Conservation (phyloP, 2,888 invertebrate genomes). For the Mythimna loreyi region DNA sequence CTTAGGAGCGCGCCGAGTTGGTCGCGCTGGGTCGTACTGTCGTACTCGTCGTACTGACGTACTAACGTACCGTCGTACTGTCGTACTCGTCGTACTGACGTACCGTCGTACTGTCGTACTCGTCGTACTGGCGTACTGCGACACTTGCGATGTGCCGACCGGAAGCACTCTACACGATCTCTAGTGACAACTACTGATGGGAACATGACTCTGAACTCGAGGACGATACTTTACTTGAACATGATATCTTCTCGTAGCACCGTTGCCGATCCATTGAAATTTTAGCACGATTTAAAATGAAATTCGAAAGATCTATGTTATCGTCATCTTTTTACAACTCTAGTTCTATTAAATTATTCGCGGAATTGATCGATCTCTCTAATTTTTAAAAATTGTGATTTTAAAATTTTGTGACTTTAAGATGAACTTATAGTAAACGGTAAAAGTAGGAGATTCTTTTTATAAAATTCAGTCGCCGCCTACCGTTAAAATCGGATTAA, state of each 20-base stretch:
- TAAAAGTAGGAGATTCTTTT: constrained; percentile 85
- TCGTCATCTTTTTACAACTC: constrained; percentile 79
- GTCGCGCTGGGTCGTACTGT: constrained; percentile 76
- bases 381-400: constrained; percentile 74
- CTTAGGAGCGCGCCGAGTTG: constrained; percentile 79
- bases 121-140: constrained; percentile 20
- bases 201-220: constrained; percentile 75
- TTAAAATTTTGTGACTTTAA: constrained; percentile 80
- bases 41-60: not conserved
- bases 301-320: constrained; percentile 82
- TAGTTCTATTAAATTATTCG: constrained; percentile 81
- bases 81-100: not conserved
- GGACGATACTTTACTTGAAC: constrained; percentile 71
- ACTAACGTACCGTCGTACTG: no score
- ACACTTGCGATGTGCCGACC: constrained; percentile 60
- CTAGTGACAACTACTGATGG: constrained; percentile 82
- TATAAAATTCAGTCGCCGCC: constrained; percentile 90
- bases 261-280: constrained; percentile 82
- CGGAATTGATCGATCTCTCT: constrained; percentile 77
- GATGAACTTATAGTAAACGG: constrained; percentile 83
- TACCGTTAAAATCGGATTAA: constrained; percentile 86
- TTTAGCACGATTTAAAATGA: constrained; percentile 80
- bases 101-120: constrained; percentile 16
- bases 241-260: constrained; percentile 84
- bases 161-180: constrained; percentile 81